Conservation (phyloP, 2,113 vertebrate species). For the Artemisiospiza belli region DNA sequence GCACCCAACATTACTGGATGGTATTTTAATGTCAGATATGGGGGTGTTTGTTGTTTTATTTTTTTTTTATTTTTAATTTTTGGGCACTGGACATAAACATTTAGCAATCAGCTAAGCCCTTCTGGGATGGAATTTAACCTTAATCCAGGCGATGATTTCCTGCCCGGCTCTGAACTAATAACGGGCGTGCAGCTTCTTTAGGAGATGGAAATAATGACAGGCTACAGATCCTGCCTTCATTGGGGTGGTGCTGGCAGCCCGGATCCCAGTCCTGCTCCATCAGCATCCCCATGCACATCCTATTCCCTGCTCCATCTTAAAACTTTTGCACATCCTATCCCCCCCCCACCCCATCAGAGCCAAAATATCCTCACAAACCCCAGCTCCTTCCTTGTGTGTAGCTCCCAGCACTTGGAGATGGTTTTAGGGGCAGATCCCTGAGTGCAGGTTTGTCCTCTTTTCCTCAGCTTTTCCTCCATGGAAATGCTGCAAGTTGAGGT, state of each 20-base stretch:
- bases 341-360: background rate
- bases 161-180: conserved; percentile 31
- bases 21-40: background rate
- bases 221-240: conserved; percentile 24
- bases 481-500: background rate
- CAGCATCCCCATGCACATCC: background rate
- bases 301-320: background rate
- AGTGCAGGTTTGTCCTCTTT: background rate
- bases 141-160: conserved; percentile 64
- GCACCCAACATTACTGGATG: conserved; percentile 8
- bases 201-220: conserved; percentile 58
- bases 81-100: conserved; percentile 36
- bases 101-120: conserved; percentile 48
- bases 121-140: conserved; percentile 67
- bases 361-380: conserved; percentile 3
- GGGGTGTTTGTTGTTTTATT: background rate
- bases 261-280: background rate
- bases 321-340: background rate
- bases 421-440: background rate
- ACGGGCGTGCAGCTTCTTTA: conserved; percentile 49
- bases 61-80: background rate
- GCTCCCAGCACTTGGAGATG: background rate
- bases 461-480: background rate
- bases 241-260: conserved; percentile 3
- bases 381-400: background rate